Evolutionary conservation across 2,113 vertebrate genomes (phyloP), one percentile per base, ranked within the genome.

Genomic region (Sialia sialis): DNA sequence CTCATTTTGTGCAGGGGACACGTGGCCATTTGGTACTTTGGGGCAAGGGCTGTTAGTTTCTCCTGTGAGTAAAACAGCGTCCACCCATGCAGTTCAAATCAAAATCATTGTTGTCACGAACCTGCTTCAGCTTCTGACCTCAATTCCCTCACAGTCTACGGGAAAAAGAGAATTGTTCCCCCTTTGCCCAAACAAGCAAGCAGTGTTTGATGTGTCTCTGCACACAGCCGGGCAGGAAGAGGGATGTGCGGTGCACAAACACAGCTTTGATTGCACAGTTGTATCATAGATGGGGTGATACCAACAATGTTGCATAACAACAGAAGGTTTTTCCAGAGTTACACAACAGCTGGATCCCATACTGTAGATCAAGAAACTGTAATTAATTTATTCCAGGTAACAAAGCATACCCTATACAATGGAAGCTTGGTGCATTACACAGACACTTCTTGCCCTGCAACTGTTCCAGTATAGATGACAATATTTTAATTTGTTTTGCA

Each of bases 1-100:
- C 10, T 77, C 15, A 6, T 44, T 84, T 49, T 81, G 43, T 19
- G 48, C 56, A 52, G 0, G 2, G 32, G 17, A 43, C 0, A 0
- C 1, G 5, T 32, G 27, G 32, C 26, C 5, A 4, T 46, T 83
- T 2, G 4, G 39, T 39, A 23, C 2, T 27, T 39, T 4, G 29
- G 36, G n/a, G 19, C 22, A 39, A 60, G 43, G 38, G 36, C 25
- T 34, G 29, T 19, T 32, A 1, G 4, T 12, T 75, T 34, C 38
- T 83, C 23, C 36, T 36, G 21, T 36, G 10, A 21, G 48, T 48
- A 25, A 62, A 84, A 86, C 22, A 36, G 20, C 7, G 2, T 13
- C 38, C 44, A 67, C 6, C 1, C 0, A 0, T 21, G 12, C 43
- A 51, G 34, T 13, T 51, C 27, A 78, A 84, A 90, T 10, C 10